These are phyloP conservation scores for Bellardia pandia DNA, from an alignment of 2,888 invertebrate species.

Conservation along the genomic window DNA sequence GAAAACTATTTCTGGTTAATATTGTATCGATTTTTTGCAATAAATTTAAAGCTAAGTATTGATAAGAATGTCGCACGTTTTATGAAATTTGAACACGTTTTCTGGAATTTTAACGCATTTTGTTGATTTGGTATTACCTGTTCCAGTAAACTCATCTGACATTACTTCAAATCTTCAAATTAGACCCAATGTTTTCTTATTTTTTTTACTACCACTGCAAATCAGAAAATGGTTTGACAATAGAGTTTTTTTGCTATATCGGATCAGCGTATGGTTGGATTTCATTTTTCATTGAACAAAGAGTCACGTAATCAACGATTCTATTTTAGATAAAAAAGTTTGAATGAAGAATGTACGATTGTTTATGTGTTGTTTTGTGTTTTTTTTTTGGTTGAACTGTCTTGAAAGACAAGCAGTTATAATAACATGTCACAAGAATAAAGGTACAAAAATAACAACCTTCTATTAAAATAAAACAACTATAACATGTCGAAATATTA, in stretches of 20 bases:
- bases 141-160: too few species aligned
- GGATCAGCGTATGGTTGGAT: conserved; percentile 53
- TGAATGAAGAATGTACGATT: conserved; percentile 32
- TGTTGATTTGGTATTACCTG: too few species aligned
- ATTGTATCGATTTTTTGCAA: too few species aligned
- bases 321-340: conserved; percentile 70
- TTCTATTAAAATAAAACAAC: neutral
- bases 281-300: conserved; percentile 70
- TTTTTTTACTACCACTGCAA: neutral
- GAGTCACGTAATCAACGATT: conserved; percentile 73
- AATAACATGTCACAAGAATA: conserved; percentile 72
- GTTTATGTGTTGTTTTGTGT: neutral
- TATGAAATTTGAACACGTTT: too few species aligned
- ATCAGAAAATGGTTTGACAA: conserved; percentile 52
- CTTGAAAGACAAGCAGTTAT: conserved; percentile 72
- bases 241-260: conserved; percentile 49
- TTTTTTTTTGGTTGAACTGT: conserved; percentile 34
- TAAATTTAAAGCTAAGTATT: too few species aligned
- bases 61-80: too few species aligned
- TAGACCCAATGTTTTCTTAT: neutral
- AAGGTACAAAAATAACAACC: conserved; percentile 54
- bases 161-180: neutral
- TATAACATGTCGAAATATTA: conserved; percentile 22
- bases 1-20: too few species aligned
- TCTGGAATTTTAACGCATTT: too few species aligned